phyloP scores from a whole-genome alignment of 2,888 invertebrate genomes.

The Ganaspis brasiliensis region DNA sequence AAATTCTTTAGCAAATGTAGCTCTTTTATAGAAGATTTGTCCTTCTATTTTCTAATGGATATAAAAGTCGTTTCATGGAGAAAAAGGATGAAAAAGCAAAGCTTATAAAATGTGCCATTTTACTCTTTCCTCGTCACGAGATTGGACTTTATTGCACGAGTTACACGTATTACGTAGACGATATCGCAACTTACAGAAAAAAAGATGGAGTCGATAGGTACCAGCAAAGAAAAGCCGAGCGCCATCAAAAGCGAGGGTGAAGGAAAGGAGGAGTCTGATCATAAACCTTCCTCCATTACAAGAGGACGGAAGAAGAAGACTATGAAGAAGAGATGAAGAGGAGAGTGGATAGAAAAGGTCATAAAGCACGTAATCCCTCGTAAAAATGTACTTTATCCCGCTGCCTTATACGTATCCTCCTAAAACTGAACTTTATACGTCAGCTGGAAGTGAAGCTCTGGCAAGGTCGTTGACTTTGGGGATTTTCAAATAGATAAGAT shows the following conservation, averaged over 20 bases:
- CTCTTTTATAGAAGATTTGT: neutral
- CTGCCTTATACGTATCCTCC: constrained; percentile 51
- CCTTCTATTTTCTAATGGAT: neutral
- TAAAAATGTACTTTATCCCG: constrained; percentile 72
- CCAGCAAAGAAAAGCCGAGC: constrained; percentile 33
- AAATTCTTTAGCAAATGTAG: neutral
- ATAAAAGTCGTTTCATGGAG: constrained; percentile 10
- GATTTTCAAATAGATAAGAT: constrained; percentile 42
- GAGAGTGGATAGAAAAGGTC: constrained; percentile 66
- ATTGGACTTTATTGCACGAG: constrained; percentile 39
- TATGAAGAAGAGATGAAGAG: constrained; percentile 54
- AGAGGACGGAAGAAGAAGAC: constrained; percentile 51
- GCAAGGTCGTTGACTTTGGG: constrained; percentile 40
- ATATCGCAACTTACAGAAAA: constrained; percentile 40
- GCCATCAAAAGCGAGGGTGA: constrained; percentile 46
- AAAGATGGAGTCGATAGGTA: constrained; percentile 36
- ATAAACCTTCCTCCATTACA: constrained; percentile 54
- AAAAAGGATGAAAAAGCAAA: neutral
- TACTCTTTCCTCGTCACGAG: constrained; percentile 29
- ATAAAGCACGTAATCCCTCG: constrained; percentile 77
- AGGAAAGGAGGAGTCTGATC: constrained; percentile 50
- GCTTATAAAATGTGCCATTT: constrained; percentile 44
- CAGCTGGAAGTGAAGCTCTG: constrained; percentile 38
- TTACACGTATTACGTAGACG: constrained; percentile 37
- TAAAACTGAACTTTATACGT: constrained; percentile 54